Base-by-base conservation (phyloP, 1,140 invertebrate species). In the Drosophila tristis region DNA sequence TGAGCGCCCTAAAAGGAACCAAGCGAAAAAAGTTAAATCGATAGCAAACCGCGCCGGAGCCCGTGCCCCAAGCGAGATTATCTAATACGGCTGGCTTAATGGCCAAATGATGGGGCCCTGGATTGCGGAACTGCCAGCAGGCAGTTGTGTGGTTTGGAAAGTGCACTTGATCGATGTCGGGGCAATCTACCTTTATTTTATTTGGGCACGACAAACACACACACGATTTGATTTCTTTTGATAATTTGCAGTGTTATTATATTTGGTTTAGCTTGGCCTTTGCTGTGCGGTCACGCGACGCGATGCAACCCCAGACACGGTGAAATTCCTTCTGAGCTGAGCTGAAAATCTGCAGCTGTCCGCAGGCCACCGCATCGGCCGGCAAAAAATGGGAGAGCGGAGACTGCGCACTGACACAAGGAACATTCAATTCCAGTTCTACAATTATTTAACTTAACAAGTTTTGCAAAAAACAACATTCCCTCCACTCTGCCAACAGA, bases 281-380 rank as follows among this genome's bases (percentile, higher is more conserved):
- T 48, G 54, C 20, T 54, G 35, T 39, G 76, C 72, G 79, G 61
- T 73, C 78, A 73, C 84, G 67, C 67, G 76, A 71, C 84, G 74
- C 54, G 65, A 67, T 87, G 55, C 84, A 89, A 89, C 84, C 84
- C 85, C 84, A 84, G 84, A 89, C 78, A 74, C 67, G 64, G 56
- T 59, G 49, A 73, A 80, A 62, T 70, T 84, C 80, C 44, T 76
- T 87, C 84, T 89, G 77, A 78, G 80, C 84, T 89, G 77, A 78
- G 80, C 68, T 67, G 31, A 47, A 50, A 78, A 67, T 81, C 58
- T 63, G 59, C 63, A 80, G 60, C 64, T 73, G 78, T 73, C 50
- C 43, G 58, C 29, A 68, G 50, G 60, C 48, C 59, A 26, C 61
- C 43, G 53, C 63, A 55, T 60, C 68, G 59, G 74, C 75, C 76